Evolutionary conservation across 2,797 vertebrate species (phyloP).

Genomic region (Sorex maritimensis): DNA sequence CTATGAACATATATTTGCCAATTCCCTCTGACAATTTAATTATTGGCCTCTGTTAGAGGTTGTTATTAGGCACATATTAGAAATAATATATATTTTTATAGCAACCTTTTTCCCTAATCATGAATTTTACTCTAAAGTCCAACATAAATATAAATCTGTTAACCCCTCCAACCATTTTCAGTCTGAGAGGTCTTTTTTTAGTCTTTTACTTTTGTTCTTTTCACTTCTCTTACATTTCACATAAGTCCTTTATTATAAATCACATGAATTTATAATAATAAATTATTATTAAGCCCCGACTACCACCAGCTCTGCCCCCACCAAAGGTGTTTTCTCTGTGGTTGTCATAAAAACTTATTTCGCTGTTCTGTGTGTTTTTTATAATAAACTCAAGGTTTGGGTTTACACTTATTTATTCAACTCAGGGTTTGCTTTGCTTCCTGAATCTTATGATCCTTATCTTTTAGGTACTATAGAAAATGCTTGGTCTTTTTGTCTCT

Average conservation of each 20-base stretch:
- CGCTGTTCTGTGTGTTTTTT: conserved; percentile 13
- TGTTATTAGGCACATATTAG: neutral
- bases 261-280: neutral
- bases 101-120: conserved; percentile 25
- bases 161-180: neutral
- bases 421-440: neutral
- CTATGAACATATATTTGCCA: neutral
- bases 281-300: too few relatives aligned
- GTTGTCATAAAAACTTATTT: conserved; percentile 13
- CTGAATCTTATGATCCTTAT: conserved; percentile 43
- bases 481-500: conserved; percentile 12
- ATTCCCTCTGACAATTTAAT: conserved; percentile 4
- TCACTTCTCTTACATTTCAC: conserved; percentile 51
- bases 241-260: conserved; percentile 26
- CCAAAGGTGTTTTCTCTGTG: neutral
- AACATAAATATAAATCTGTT: conserved; percentile 5
- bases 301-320: too few relatives aligned
- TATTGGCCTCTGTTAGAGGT: conserved; percentile 25
- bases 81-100: neutral
- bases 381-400: neutral
- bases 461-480: conserved; percentile 26
- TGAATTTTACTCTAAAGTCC: conserved; percentile 29
- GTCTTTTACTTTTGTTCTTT: conserved; percentile 51
- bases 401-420: conserved; percentile 45
- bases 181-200: neutral